These are phyloP conservation scores for Artibeus jamaicensis DNA, from an alignment of 2,797 vertebrate genomes.

Conservation along the genomic window DNA sequence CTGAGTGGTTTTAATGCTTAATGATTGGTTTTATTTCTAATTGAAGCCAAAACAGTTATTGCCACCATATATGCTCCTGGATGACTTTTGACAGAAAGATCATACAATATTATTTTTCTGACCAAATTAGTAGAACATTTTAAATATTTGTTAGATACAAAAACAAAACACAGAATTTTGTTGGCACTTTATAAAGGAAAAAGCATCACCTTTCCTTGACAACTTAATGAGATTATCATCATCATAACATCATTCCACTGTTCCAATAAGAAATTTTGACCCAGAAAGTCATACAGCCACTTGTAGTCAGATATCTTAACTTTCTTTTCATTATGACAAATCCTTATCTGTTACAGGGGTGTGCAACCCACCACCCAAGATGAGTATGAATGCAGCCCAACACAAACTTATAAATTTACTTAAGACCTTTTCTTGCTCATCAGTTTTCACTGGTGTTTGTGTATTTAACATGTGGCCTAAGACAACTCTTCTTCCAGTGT, in stretches of 20 bases:
- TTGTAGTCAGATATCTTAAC: background rate
- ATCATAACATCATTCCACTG: background rate
- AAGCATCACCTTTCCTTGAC: background rate
- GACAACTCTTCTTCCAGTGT: too few species aligned
- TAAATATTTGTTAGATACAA: background rate
- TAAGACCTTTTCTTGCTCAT: too few species aligned
- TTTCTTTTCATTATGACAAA: background rate
- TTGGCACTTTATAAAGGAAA: background rate
- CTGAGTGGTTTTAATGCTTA: conserved; percentile 65
- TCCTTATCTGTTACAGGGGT: background rate
- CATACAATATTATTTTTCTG: background rate
- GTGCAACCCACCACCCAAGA: too few species aligned
- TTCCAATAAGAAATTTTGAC: background rate
- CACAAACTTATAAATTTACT: too few species aligned
- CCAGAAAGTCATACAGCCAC: background rate
- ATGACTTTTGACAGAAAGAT: background rate
- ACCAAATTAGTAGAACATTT: background rate
- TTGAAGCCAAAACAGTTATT: conserved; percentile 23
- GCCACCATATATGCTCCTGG: background rate
- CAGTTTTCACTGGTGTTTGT: too few species aligned
- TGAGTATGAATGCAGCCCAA: too few species aligned
- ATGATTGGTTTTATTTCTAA: conserved; percentile 71
- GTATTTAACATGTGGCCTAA: too few species aligned
- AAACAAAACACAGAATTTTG: background rate
- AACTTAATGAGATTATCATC: background rate